Percentiles rank a stretch among this genome's conserved stretches.
Conservation (phyloP, 2,888 invertebrate genomes). For the Trichopoda pennipes region DNA sequence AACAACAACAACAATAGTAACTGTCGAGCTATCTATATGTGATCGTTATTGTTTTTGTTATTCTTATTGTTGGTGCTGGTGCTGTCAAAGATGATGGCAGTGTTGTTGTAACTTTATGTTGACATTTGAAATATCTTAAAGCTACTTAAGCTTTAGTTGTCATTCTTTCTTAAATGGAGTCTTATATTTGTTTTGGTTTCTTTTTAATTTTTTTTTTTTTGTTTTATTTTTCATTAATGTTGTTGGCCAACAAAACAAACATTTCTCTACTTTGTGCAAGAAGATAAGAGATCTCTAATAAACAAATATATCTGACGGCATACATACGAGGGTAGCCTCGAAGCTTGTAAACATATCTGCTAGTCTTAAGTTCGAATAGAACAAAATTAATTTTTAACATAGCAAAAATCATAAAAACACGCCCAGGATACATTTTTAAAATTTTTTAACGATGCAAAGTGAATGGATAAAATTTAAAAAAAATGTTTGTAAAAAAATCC, state of each 20-base stretch:
- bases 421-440: no score
- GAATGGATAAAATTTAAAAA: no score
- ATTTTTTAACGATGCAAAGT: no score
- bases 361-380: no score
- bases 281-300: conserved; percentile 24
- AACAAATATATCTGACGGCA: conserved; percentile 3
- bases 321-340: neutral
- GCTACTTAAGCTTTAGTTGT: conserved; percentile 69
- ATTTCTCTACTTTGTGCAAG: conserved; percentile 33
- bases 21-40: neutral
- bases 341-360: no score
- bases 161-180: conserved; percentile 65
- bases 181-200: conserved; percentile 56
- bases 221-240: conserved; percentile 17
- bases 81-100: conserved; percentile 39
- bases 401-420: no score
- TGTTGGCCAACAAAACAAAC: conserved; percentile 49
- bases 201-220: neutral
- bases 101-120: conserved; percentile 60
- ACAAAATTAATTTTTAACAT: no score
- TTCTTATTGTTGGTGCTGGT: conserved; percentile 18
- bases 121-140: conserved; percentile 68
- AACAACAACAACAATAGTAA: conserved; percentile 4
- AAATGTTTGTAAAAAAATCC: no score
- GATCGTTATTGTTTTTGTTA: conserved; percentile 28